A percentile compares a stretch with the other conserved stretches of the same genome.
phyloP scores from a whole-genome alignment of 92 coral and sea anemone genomes.

The Nematostella vectensis region DNA sequence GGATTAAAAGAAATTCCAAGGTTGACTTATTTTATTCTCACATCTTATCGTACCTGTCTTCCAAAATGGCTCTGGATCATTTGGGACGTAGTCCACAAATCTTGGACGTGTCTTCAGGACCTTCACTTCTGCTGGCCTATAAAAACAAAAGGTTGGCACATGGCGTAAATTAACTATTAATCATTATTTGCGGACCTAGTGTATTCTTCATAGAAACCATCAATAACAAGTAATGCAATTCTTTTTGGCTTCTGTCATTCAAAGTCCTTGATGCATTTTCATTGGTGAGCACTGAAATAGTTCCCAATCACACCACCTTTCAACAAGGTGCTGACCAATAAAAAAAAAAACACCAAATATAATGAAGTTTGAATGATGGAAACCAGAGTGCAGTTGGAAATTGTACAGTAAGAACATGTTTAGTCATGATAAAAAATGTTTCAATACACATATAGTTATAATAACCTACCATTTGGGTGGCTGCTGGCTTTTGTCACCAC shows the following conservation, averaged over 20 bases:
- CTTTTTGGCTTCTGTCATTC: too few species aligned
- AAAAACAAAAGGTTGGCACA: not conserved
- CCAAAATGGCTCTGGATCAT: slow-evolving; percentile 66
- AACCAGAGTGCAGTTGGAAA: not conserved
- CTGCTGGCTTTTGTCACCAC: slow-evolving; percentile 48
- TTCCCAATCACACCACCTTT: too few species aligned
- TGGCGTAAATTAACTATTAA: slow-evolving; percentile 2
- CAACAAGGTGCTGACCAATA: too few species aligned
- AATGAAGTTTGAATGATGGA: too few species aligned
- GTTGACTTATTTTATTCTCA: too few species aligned
- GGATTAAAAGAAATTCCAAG: too few species aligned
- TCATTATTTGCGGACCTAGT: too few species aligned
- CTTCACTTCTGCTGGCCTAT: slow-evolving; percentile 85
- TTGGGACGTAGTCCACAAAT: slow-evolving; percentile 44
- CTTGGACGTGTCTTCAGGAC: slow-evolving; percentile 53
- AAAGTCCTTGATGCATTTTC: too few species aligned
- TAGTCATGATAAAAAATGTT: not conserved
- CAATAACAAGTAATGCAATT: too few species aligned
- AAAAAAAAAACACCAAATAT: too few species aligned
- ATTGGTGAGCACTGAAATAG: too few species aligned
- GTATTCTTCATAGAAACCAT: too few species aligned
- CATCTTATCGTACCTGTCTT: slow-evolving; percentile 22
- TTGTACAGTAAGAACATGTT: not conserved
- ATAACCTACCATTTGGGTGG: slow-evolving; percentile 81
- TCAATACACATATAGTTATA: not conserved